Percentiles rank a stretch among this genome's conserved stretches.
These are phyloP conservation scores for Cinclus mexicanus DNA, from an alignment of 2,113 vertebrate genomes.

Conservation along the genomic window DNA sequence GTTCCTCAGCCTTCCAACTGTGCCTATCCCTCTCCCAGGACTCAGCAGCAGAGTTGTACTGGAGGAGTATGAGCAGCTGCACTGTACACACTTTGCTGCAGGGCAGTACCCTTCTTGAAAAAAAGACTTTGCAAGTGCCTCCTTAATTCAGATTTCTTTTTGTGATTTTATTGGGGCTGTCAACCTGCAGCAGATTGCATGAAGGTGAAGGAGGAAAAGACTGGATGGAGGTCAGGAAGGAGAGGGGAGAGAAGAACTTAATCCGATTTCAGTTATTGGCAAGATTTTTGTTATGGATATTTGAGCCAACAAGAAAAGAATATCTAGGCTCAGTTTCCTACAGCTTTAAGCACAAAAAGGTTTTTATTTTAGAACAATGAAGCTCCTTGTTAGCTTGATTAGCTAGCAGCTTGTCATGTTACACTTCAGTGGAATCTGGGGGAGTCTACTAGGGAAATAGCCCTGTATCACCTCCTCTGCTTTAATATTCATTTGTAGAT, in stretches of 20 bases:
- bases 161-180: not conserved
- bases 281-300: slow-evolving; percentile 14
- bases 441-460: not conserved
- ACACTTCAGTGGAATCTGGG: not conserved
- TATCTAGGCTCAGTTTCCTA: slow-evolving; percentile 16
- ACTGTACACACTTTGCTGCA: rapidly evolving
- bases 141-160: not conserved
- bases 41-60: not conserved
- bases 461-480: not conserved
- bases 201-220: not conserved
- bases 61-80: not conserved
- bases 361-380: slow-evolving; percentile 11
- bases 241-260: not conserved
- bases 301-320: not conserved
- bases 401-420: not conserved
- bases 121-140: not conserved
- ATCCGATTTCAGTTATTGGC: not conserved
- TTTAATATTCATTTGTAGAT: not conserved
- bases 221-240: not conserved
- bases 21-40: rapidly evolving
- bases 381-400: slow-evolving; percentile 15
- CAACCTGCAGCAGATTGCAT: not conserved
- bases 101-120: not conserved
- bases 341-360: not conserved
- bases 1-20: not conserved